phyloP scores from a whole-genome alignment of 2,888 invertebrate species.

The Epistrophe eligans region DNA sequence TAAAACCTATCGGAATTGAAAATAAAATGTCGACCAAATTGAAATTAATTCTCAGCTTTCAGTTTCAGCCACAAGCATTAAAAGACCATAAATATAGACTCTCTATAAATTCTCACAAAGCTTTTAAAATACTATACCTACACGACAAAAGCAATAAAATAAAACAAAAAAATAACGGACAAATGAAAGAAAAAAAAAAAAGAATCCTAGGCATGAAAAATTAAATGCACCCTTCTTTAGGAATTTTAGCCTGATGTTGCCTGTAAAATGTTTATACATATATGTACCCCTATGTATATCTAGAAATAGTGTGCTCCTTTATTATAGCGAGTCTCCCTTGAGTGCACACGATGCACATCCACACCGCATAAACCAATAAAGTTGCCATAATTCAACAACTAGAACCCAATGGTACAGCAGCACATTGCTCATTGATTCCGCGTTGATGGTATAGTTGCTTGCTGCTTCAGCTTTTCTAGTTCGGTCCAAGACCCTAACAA shows the following conservation, averaged over 20 bases:
- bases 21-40: conserved; percentile 53
- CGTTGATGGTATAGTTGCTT: conserved; percentile 23
- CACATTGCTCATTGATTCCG: conserved; percentile 72
- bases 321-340: conserved; percentile 28
- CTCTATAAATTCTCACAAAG: conserved; percentile 30
- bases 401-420: conserved; percentile 64
- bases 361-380: conserved; percentile 73
- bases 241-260: not conserved
- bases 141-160: conserved; percentile 54
- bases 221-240: conserved; percentile 64
- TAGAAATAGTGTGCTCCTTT: not conserved
- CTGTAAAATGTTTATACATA: too few species aligned
- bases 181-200: conserved; percentile 4
- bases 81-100: conserved; percentile 69
- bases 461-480: not conserved
- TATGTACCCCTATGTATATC: too few species aligned
- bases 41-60: conserved; percentile 62
- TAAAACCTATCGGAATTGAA: conserved; percentile 57
- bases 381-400: conserved; percentile 75
- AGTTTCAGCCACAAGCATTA: conserved; percentile 61
- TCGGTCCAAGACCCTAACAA: conserved; percentile 67
- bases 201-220: conserved; percentile 61
- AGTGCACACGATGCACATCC: conserved; percentile 50
- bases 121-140: conserved; percentile 38
- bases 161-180: not conserved